Evolutionary conservation across 2,113 vertebrate species (phyloP).

Genomic region (Corythoichthys intestinalis): DNA sequence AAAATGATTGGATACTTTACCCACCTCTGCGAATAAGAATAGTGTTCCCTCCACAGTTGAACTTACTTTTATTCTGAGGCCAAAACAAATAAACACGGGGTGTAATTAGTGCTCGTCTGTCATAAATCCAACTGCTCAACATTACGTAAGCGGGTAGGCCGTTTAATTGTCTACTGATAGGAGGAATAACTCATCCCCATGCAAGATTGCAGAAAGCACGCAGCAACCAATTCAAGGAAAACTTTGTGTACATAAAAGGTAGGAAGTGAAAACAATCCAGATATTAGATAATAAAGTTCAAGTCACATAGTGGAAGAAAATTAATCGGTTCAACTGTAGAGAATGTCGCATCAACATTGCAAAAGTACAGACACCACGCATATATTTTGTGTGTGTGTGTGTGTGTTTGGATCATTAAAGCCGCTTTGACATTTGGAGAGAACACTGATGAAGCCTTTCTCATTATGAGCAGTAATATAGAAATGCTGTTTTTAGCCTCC

Average conservation of each 20-base stretch:
- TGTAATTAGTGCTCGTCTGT: conserved; percentile 30
- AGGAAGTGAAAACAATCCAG: conserved; percentile 1
- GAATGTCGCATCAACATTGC: conserved; percentile 39
- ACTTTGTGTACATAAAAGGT: conserved; percentile 18
- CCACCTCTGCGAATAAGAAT: conserved; percentile 4
- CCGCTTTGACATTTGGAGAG: conserved; percentile 65
- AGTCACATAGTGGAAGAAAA: conserved; percentile 6
- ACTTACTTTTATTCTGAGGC: conserved; percentile 21
- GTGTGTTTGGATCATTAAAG: conserved; percentile 58
- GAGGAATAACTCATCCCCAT: conserved; percentile 38
- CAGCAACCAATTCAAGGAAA: not conserved
- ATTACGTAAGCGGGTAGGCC: conserved; percentile 46
- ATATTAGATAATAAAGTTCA: conserved; percentile 15
- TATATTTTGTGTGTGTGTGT: conserved; percentile 6
- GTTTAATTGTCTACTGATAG: conserved; percentile 42
- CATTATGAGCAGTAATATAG: conserved; percentile 69
- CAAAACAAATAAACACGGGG: conserved; percentile 26
- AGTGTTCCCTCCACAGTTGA: conserved; percentile 21
- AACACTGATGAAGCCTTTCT: conserved; percentile 62
- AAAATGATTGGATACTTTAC: too few relatives aligned
- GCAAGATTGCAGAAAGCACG: conserved; percentile 8
- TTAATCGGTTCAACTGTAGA: conserved; percentile 20
- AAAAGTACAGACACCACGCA: conserved; percentile 24
- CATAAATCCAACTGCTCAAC: conserved; percentile 19
- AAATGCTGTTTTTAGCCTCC: conserved; percentile 67